Conservation (phyloP, 2,888 invertebrate genomes). For the Mimas tiliae region DNA sequence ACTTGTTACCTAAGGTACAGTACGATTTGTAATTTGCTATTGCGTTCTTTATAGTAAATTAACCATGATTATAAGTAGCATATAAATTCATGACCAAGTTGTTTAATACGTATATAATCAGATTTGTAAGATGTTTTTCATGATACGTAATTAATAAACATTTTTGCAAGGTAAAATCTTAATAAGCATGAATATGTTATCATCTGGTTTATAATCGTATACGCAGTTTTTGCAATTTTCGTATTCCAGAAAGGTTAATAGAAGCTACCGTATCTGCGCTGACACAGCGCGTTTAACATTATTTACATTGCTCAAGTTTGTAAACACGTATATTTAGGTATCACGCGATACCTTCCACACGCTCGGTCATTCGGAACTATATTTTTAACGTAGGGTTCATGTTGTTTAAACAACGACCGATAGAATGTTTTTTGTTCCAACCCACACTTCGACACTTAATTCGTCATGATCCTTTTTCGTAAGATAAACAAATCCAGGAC, state of each 20-base stretch:
- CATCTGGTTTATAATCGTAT: neutral
- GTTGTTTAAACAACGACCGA: slow-evolving; percentile 7
- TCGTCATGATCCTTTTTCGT: too few relatives aligned
- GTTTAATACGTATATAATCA: slow-evolving; percentile 18
- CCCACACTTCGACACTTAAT: neutral
- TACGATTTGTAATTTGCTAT: slow-evolving; percentile 19
- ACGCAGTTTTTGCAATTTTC: slow-evolving; percentile 10
- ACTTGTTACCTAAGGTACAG: slow-evolving; percentile 14
- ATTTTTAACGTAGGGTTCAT: slow-evolving; percentile 12
- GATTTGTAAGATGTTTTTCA: slow-evolving; percentile 21
- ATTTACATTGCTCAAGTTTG: slow-evolving; percentile 10
- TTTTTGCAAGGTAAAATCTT: slow-evolving; percentile 1
- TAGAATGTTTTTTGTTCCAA: slow-evolving; percentile 5
- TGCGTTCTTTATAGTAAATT: slow-evolving; percentile 19
- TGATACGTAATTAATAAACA: slow-evolving; percentile 8
- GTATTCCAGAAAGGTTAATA: neutral
- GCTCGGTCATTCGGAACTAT: neutral
- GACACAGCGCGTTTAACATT: neutral
- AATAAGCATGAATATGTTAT: neutral
- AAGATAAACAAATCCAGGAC: neutral
- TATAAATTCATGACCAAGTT: slow-evolving; percentile 24
- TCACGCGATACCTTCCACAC: neutral
- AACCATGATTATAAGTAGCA: slow-evolving; percentile 19
- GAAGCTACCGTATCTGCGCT: neutral
- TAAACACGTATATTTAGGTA: slow-evolving; percentile 11